Evolutionary conservation across 2,113 vertebrate species (phyloP), one percentile per base, ranked within the genome.

Genomic region (Sander lucioperca): DNA sequence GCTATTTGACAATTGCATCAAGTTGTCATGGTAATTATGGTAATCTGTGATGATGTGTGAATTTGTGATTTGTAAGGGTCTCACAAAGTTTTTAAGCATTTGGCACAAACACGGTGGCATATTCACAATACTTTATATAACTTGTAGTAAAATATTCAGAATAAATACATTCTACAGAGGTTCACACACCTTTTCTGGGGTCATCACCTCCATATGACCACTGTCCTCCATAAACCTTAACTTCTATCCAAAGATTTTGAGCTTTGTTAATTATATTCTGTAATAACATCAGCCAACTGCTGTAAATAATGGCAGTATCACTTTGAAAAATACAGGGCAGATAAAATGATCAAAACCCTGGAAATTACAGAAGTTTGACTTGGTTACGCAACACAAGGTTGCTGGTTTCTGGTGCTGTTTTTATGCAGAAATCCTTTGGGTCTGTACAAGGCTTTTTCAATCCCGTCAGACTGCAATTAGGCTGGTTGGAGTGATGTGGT

Each of bases 381-480:
- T 79, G 69, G 80, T 93, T 92, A 89, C 2, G 57, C 76, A 92
- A 92, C 80, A 68, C 66, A 27, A 65, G 77, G 72, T 84, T 82
- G 74, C 45, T 83, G 56, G 79, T 86, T 90, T 78, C 75, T 86
- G 63, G 75, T 85, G 67, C 82, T 91, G 83, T 90, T 94, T 91
- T 92, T 82, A 79, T 77, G 82, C 69, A 89, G 83, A 92, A 88
- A 63, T 92, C 92, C 88, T 88, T 67, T 88, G 91, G 92, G 92
- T 86, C 80, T 47, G 50, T 69, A 84, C 84, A 85, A 91, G 91
- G 80, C 84, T 90, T 90, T 89, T 90, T 65, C 80, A 11, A 74
- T 95, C 94, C 93, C 93, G 61, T 88, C 23, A 92, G 93, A 94
- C 84, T 83, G 89, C 87, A 94, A 94, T 95, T 95, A 95, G 90